Conservation (phyloP, 2,113 vertebrate species). For the Trematocara marginatum region DNA sequence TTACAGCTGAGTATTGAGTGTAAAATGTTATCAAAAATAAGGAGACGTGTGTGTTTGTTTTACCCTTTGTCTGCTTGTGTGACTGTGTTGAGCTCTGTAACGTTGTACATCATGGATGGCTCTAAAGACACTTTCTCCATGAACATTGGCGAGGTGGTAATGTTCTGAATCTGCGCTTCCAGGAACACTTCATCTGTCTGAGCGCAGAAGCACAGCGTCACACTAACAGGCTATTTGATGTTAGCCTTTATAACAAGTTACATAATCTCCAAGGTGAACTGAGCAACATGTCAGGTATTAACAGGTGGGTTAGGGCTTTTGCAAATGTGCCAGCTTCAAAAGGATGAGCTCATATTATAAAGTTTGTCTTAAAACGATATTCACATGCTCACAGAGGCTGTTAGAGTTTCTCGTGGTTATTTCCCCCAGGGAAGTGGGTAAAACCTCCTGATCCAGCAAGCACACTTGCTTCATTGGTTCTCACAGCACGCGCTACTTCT, state of each 20-base stretch:
- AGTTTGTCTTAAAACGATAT: not conserved
- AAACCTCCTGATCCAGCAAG: not conserved
- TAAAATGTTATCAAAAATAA: not conserved
- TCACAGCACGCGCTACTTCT: not conserved
- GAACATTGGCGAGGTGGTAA: conserved; percentile 97
- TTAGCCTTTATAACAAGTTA: not conserved
- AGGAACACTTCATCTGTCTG: conserved; percentile 98
- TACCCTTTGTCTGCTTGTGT: conserved; percentile 76
- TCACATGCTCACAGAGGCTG: not conserved
- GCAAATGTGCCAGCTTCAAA: not conserved
- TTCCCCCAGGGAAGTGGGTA: not conserved
- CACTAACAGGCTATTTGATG: not conserved
- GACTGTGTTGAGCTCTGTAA: conserved; percentile 89
- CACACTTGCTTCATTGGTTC: not conserved
- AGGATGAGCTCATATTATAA: not conserved
- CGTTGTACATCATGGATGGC: conserved; percentile 96
- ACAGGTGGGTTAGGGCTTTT: not conserved
- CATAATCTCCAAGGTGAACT: conserved; percentile 26
- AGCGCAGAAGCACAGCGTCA: not conserved
- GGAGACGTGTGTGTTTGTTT: not conserved
- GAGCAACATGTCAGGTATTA: conserved; percentile 19
- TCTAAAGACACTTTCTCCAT: conserved; percentile 99
- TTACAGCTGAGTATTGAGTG: not conserved
- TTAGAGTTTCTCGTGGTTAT: not conserved
- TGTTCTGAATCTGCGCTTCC: conserved; percentile 99